Evolutionary conservation across 2,113 vertebrate species (phyloP), one percentile per base, ranked within the genome.

Genomic region (Malaclemys terrapin): DNA sequence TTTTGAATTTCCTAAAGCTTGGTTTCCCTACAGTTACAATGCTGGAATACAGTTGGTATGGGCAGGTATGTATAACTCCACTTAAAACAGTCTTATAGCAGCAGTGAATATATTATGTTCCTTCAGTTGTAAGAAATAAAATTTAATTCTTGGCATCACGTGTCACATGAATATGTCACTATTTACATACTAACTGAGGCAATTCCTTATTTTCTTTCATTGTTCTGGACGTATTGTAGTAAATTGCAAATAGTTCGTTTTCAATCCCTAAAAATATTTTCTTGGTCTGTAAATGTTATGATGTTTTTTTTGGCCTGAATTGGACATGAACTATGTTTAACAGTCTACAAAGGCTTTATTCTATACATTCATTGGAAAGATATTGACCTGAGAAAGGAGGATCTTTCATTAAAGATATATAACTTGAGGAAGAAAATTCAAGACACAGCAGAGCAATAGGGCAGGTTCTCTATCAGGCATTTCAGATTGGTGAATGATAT

Each of bases 41-140:
- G 99, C 98, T 99, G 99, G 99, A 99, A 98, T 99, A 99, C 99
- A 99, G 98, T 97, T 99, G 99, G 99, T 99, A 99, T 95, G 99
- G 99, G 91, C 99, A 99, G 99, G 99, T 99, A 99, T 95, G 99
- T 99, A 96, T 95, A 97, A 90, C 89, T 93, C 89, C 22, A 80
- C 94, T 98, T 97, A 94, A 94, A 90, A 94, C 9, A 22, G 72
- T 91, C 16, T 79, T 95, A 20, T 93, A 38, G 62, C 5, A 88
- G 20, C 84, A 80, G 42, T 80, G 27, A 78, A 76, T 95, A 87
- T 97, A 79, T 94, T 96, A 89, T 97, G 78, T 84, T 96, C 79
- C 90, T 89, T 97, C 76, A 89, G n/a, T 91, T 96, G 89, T 95
- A 96, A 97, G 93, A 97, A 97, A 94, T 94, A 84, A 96, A 97